phyloP scores from a whole-genome alignment of 2,113 vertebrate genomes.

The Azemiops feae region DNA sequence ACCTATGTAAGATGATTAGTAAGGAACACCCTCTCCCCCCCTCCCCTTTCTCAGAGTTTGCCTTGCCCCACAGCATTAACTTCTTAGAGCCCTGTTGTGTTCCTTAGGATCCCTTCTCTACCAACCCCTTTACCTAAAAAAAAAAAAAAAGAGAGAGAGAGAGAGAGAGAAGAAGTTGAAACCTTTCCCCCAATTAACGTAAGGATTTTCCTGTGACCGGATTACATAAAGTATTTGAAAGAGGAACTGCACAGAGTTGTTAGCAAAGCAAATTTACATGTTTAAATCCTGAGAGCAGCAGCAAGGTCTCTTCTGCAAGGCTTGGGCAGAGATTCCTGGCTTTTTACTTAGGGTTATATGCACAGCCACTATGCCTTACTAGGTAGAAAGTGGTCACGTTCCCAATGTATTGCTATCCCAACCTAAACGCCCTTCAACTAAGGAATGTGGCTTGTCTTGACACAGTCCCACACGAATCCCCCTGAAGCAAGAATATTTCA shows the following conservation, averaged over 20 bases:
- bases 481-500: neutral
- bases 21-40: neutral
- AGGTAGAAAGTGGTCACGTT: neutral
- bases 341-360: neutral
- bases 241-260: neutral
- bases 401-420: neutral
- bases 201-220: neutral
- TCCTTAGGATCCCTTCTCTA: neutral
- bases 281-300: neutral
- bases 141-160: neutral
- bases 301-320: neutral
- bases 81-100: neutral
- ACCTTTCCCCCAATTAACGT: neutral
- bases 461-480: no score
- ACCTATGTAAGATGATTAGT: neutral
- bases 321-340: neutral
- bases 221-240: neutral
- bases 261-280: neutral
- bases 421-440: neutral
- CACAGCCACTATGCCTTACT: neutral
- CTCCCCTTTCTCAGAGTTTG: neutral
- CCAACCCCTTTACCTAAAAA: neutral
- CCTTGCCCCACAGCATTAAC: neutral
- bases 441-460: neutral
- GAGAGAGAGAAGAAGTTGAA: neutral